Percentiles rank a stretch among this genome's conserved stretches.
These are phyloP conservation scores for Parapsyche elsis DNA, from an alignment of 1,140 invertebrate species.

Conservation along the genomic window DNA sequence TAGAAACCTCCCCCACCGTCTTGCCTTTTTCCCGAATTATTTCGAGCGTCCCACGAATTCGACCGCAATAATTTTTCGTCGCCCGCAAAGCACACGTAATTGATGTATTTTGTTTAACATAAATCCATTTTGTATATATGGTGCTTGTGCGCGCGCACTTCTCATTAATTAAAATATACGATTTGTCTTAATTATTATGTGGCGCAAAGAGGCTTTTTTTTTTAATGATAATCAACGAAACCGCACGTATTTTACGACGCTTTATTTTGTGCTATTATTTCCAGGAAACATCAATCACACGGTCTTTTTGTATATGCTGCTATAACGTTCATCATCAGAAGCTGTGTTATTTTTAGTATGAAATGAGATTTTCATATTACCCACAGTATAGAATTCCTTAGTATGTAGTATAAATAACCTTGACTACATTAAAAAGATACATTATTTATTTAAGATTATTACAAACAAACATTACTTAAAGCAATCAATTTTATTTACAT, in stretches of 20 bases:
- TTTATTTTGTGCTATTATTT: constrained; percentile 8
- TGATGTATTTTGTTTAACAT: constrained; percentile 9
- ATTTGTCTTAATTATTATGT: constrained; percentile 9
- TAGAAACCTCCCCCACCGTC: constrained; percentile 9
- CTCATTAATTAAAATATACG: constrained; percentile 16
- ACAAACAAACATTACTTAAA: no score
- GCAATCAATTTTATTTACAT: no score
- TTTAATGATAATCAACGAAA: neutral
- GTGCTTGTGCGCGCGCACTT: no score
- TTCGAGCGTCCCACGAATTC: no score
- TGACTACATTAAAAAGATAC: neutral
- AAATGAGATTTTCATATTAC: no score
- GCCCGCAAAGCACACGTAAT: neutral
- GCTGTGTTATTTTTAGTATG: neutral
- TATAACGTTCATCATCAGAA: neutral
- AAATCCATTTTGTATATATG: no score
- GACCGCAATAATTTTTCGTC: no score
- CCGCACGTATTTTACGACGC: constrained; percentile 27
- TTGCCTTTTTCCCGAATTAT: no score
- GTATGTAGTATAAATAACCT: no score
- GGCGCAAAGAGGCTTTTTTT: no score
- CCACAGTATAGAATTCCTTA: no score
- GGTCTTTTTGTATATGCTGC: neutral
- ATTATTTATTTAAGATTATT: no score
- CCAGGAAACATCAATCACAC: constrained; percentile 37